phyloP scores from a whole-genome alignment of 64 coral and sea anemone species.

The Actinia tenebrosa region DNA sequence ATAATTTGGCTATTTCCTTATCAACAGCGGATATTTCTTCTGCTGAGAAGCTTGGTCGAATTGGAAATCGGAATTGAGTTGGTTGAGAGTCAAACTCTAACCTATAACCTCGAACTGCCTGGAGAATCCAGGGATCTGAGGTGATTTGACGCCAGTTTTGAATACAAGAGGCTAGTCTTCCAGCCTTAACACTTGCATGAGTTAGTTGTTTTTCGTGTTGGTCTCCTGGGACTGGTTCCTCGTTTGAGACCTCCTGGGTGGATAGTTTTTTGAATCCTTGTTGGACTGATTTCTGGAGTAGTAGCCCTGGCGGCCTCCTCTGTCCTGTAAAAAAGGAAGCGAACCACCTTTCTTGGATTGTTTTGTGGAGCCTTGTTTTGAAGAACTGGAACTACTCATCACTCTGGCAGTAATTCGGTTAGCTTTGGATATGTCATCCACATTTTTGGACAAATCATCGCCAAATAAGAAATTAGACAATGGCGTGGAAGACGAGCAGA shows the following conservation, averaged over 20 bases:
- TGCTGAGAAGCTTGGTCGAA: not conserved
- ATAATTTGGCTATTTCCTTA: conserved; percentile 1
- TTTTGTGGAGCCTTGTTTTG: no score
- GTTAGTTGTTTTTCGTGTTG: not conserved
- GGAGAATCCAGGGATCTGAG: conserved; percentile 32
- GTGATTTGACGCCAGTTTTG: conserved; percentile 36
- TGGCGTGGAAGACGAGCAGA: conserved; percentile 14
- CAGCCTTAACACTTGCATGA: conserved; percentile 14
- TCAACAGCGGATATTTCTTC: not conserved
- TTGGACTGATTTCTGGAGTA: not conserved
- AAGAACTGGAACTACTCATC: not conserved
- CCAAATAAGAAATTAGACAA: conserved; percentile 30
- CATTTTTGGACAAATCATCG: conserved; percentile 35
- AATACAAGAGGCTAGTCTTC: conserved; percentile 12
- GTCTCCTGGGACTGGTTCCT: conserved; percentile 5
- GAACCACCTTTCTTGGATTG: not conserved
- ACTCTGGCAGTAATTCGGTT: conserved; percentile 31
- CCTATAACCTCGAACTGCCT: conserved; percentile 24
- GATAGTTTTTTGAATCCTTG: not conserved
- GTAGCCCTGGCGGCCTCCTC: not conserved
- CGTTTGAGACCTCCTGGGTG: not conserved
- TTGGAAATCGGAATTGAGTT: not conserved
- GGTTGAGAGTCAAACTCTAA: not conserved
- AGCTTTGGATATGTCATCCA: conserved; percentile 28
- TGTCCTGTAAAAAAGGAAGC: conserved; percentile 11